Base-by-base conservation (phyloP, 2,797 vertebrate genomes). In the Cyprinodon diabolis region DNA sequence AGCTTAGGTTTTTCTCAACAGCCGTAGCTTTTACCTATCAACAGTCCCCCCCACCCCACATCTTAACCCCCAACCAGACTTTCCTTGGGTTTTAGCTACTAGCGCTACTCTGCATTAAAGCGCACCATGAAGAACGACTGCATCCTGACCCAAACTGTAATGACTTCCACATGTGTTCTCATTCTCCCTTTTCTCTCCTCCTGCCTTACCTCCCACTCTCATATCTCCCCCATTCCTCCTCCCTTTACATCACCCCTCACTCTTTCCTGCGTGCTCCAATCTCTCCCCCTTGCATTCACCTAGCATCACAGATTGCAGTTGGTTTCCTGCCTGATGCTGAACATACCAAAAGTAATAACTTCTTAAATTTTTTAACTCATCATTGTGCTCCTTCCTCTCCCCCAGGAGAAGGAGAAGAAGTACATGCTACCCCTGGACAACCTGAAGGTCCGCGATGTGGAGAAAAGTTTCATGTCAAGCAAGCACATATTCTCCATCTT, bases 91-190 rank as follows among this genome's bases (percentile, higher is more conserved):
- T 70, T 74, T 40, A 70, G 75, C 89, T 84, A 67, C 81, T 74
- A 86, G 80, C 74, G 75, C 79, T 84, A 74, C 63, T 21, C 78
- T 25, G 68, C 69, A 81, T 85, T 89, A 90, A 88, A 90, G 89
- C 72, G 60, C 84, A 86, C 89, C 80, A 76, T 87, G 89, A 91
- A 89, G 82, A 91, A 89, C 89, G 88, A 93, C 95, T 96, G 95
- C 95, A 95, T 96, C 96, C 95, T 96, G 95, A 96, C 96, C 96
- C 95, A 93, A 95, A 91, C 93, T 93, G 93, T 99, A 98, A 99
- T 97, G 96, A 95, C 95, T 97, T 97, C 96, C 97, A 98, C 96
- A 97, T 99, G 97, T 97, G 96, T 76, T 95, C 91, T 94, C 95
- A 94, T 94, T 95, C 85, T 87, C 86, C 78, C 71, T 84, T 75